These are phyloP conservation scores for Phymorhynchus buccinoides DNA, from an alignment of 1,140 invertebrate genomes.

Conservation along the genomic window DNA sequence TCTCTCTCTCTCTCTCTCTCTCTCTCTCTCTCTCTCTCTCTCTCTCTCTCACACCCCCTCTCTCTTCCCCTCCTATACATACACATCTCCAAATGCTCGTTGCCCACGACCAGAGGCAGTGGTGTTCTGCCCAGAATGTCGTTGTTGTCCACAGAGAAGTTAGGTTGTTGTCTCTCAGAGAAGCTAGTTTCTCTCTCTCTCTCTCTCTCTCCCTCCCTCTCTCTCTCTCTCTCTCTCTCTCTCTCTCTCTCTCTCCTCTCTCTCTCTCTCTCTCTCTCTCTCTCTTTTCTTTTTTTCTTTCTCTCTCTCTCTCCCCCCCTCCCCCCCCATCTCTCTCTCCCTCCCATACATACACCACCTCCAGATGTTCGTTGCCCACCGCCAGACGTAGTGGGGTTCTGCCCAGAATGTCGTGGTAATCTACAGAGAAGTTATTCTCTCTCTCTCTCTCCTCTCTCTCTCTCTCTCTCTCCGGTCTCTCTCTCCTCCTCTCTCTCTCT, in stretches of 20 bases:
- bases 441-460: too few relatives aligned
- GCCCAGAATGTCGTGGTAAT: too few relatives aligned
- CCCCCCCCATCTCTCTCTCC: too few relatives aligned
- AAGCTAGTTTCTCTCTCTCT: neutral
- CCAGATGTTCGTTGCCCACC: too few relatives aligned
- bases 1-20: too few relatives aligned
- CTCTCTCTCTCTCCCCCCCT: conserved; percentile 34
- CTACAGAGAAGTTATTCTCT: too few relatives aligned
- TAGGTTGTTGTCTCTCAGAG: conserved; percentile 61
- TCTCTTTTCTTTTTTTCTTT: too few relatives aligned
- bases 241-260: neutral
- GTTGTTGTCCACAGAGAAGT: conserved; percentile 65
- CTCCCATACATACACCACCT: too few relatives aligned
- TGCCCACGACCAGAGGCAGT: conserved; percentile 65
- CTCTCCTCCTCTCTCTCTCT: neutral
- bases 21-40: too few relatives aligned
- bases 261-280: neutral
- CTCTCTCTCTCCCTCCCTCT: conserved; percentile 20
- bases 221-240: conserved; percentile 20
- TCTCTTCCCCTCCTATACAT: neutral
- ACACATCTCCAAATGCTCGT: conserved; percentile 69
- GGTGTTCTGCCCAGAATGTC: conserved; percentile 69
- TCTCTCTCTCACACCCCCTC: too few relatives aligned
- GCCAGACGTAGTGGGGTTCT: too few relatives aligned
- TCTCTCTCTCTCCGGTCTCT: too few relatives aligned